Evolutionary conservation across 2,888 invertebrate genomes (phyloP), one percentile per base, ranked within the genome.

Genomic region (Acheta domesticus): DNA sequence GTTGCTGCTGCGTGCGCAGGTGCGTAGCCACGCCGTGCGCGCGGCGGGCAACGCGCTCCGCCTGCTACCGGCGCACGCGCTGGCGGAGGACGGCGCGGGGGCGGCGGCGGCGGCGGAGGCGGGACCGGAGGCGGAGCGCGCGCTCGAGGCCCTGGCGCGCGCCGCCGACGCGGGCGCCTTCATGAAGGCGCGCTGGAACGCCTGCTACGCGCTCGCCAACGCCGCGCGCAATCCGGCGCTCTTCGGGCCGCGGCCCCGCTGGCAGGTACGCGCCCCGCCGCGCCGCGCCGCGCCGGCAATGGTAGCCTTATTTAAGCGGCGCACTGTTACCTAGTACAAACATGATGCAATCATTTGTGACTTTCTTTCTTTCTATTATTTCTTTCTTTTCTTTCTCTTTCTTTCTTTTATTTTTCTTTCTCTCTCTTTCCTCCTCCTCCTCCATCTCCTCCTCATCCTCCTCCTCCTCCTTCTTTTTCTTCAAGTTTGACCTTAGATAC

Each of bases 141-240:
- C 93, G 4, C 90, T 95, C 82, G 87, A 88, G 82, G 91, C 91
- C 83, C 88, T 97, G 76, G 88, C 94, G 79, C 91, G 92, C 83
- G 93, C 92, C 85, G 91, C 93, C 21, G 90, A 89, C 12, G 89
- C 90, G 73, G 93, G 92, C 49, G 90, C 91, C 78, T 93, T 92
- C 85, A 94, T 96, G 91, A 96, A 96, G 88, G 91, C 96, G 73
- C 90, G 95, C 79, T 97, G 97, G 97, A 97, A 97, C 87, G 93
- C 96, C 1, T 97, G 96, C 86, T 94, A 96, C 86, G 96, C 96
- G 1, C 87, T 96, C 80, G 94, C 95, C 48, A 94, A 93, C 84
- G 90, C 94, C 81, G 90, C 96, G 88, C 93, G 86, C 82, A 88
- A 89, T 81, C 82, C 84, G 48, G 86, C 87, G 20, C 86, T 89